Conservation (phyloP, 2,888 invertebrate genomes). For the Adela reaumurella region DNA sequence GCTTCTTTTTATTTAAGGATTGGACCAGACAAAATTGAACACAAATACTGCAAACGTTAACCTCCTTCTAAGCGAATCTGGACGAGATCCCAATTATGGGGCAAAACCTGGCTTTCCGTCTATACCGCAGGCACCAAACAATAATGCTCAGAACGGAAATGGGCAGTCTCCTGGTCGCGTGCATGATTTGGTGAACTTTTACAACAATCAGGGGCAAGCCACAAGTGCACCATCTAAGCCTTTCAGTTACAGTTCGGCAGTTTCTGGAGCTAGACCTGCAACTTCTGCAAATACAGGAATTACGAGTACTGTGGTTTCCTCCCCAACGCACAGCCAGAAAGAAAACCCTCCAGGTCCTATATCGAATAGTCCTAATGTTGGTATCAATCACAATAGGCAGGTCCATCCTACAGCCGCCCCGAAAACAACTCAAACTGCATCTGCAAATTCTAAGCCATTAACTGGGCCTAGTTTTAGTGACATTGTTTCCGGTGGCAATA, state of each 20-base stretch:
- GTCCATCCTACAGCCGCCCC: too few relatives aligned
- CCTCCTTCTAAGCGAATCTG: neutral
- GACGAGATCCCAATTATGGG: neutral
- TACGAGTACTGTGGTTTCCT: too few relatives aligned
- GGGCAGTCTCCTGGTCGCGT: conserved; percentile 24
- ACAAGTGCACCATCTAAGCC: conserved; percentile 25
- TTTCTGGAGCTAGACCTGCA: conserved; percentile 24
- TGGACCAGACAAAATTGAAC: neutral
- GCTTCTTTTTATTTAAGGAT: neutral
- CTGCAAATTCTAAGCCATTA: conserved; percentile 5
- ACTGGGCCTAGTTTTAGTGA: conserved; percentile 1
- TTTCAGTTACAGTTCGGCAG: conserved; percentile 29
- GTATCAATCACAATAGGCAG: too few relatives aligned
- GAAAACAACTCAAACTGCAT: too few relatives aligned
- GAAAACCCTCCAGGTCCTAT: too few relatives aligned
- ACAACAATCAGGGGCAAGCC: conserved; percentile 24
- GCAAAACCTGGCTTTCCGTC: neutral
- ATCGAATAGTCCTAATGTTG: too few relatives aligned
- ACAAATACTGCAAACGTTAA: neutral
- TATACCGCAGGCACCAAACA: neutral
- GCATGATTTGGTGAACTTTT: conserved; percentile 39
- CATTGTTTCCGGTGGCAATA: conserved; percentile 1
- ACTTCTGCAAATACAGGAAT: too few relatives aligned
- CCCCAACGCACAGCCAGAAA: too few relatives aligned
- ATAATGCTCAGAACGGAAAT: neutral